Base-by-base conservation (phyloP, 2,113 vertebrate genomes). In the Trochalopteron elliotii region DNA sequence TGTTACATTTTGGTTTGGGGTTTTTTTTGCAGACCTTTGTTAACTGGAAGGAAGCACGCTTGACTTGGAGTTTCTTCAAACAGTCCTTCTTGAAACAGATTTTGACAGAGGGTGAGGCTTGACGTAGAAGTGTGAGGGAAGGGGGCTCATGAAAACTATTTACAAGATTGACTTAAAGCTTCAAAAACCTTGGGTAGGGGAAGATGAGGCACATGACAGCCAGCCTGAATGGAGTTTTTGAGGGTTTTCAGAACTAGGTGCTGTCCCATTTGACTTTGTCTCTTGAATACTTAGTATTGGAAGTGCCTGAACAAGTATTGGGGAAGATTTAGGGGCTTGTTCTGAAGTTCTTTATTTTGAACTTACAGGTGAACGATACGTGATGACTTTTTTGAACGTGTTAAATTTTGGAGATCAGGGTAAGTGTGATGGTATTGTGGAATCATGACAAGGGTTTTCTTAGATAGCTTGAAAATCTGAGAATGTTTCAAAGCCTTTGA, bases 21-120 rank as follows among this genome's bases (percentile, higher is more conserved):
- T 25, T 24, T 21, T 24, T 83, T 80, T 79, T 97, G 11, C 93
- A 99, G 99, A 97, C 98, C 5, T 96, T 99, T 94, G 65, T 99
- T 25, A 98, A 99, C 89, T 98, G 98, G 99, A 98, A 97, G 69
- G 98, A 99, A 89, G 98, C 99, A 79, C 94, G 96, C 68, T 80
- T 99, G 93, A 99, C 99, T 9, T 99, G 99, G 99, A 99, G 99
- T 97, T 99, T 99, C 98, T 99, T 99, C 97, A 99, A 99, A 92
- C 99, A 99, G 61, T 99, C 99, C 64, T 99, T 99, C 97, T 96
- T 99, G 83, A 99, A 99, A 95, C 99, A 99, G 97, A 98, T 99
- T 97, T 98, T 99, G 91, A 99, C 99, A 56, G 99, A 99, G 97
- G 99, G 99, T 98, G 77, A 97, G 97, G 89, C 30, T 92, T 74